Evolutionary conservation across 2,888 invertebrate genomes (phyloP).

Genomic region (Eudemis profundana): DNA sequence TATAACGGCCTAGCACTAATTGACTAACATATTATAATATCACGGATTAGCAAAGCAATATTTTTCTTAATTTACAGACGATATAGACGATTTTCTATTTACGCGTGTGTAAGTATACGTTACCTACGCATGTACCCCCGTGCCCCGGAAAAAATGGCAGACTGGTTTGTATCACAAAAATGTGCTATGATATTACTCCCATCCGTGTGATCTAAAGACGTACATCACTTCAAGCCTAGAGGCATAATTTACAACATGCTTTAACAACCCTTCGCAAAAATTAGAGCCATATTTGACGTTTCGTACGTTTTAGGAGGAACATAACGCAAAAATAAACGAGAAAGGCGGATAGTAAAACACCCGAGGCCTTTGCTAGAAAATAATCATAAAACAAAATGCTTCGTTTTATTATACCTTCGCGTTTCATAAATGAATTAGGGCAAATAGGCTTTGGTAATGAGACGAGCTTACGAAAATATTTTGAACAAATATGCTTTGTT

Average conservation of each 20-base stretch:
- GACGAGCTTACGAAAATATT: not conserved
- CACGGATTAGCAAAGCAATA: too few species aligned
- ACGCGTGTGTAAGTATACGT: too few species aligned
- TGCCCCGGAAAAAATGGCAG: too few species aligned
- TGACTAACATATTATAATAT: too few species aligned
- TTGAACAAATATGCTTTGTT: too few species aligned
- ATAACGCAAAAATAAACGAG: slow-evolving; percentile 33
- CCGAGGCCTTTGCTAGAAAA: slow-evolving; percentile 33
- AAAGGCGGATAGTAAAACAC: slow-evolving; percentile 30
- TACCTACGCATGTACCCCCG: too few species aligned
- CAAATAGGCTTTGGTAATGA: slow-evolving; percentile 19
- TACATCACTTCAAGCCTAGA: not conserved
- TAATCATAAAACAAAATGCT: slow-evolving; percentile 39
- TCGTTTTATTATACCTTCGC: slow-evolving; percentile 32
- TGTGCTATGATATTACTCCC: too few species aligned
- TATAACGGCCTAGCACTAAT: too few species aligned
- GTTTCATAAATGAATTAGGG: slow-evolving; percentile 36
- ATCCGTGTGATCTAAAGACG: too few species aligned
- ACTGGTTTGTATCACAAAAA: too few species aligned
- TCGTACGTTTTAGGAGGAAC: slow-evolving; percentile 16
- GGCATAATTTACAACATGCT: not conserved
- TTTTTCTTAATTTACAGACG: too few species aligned
- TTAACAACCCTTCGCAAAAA: not conserved
- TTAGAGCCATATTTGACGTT: slow-evolving; percentile 11
- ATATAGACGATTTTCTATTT: too few species aligned